These are phyloP conservation scores for Folsomia candida DNA, from an alignment of 2,888 invertebrate species.

Conservation along the genomic window DNA sequence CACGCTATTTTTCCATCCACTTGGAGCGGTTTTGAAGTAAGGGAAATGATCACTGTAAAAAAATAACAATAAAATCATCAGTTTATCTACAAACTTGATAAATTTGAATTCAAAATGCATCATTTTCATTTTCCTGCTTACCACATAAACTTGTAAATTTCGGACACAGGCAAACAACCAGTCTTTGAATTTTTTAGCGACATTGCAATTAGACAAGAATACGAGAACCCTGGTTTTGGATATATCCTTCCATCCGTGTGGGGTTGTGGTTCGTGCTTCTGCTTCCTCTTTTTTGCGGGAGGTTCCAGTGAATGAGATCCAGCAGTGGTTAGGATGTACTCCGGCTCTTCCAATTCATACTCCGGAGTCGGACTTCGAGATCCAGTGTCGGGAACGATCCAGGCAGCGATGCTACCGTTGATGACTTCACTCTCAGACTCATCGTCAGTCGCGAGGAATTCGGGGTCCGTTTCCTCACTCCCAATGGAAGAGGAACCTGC, in stretches of 20 bases:
- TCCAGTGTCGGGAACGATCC: constrained; percentile 45
- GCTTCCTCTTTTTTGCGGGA: constrained; percentile 49
- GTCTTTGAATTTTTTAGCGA: constrained; percentile 92
- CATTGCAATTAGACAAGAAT: constrained; percentile 96
- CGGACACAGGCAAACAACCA: constrained; percentile 93
- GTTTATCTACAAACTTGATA: background rate
- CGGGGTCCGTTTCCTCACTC: constrained; percentile 50
- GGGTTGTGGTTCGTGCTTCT: constrained; percentile 50
- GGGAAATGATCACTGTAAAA: constrained; percentile 89
- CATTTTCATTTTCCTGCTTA: constrained; percentile 58
- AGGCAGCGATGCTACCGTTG: constrained; percentile 41
- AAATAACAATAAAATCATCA: constrained; percentile 35
- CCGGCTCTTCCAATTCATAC: constrained; percentile 49
- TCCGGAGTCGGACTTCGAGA: constrained; percentile 48
- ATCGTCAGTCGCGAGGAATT: constrained; percentile 48
- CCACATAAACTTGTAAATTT: constrained; percentile 99
- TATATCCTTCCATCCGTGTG: constrained; percentile 62
- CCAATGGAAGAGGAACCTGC: constrained; percentile 44
- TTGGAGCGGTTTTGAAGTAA: constrained; percentile 96
- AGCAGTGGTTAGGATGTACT: constrained; percentile 36
- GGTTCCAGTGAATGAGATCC: constrained; percentile 42
- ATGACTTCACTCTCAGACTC: constrained; percentile 43
- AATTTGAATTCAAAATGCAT: background rate
- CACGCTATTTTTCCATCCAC: constrained; percentile 98
- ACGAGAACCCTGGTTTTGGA: constrained; percentile 96